Conservation (phyloP, 2,113 vertebrate genomes). For the Alligator sinensis region DNA sequence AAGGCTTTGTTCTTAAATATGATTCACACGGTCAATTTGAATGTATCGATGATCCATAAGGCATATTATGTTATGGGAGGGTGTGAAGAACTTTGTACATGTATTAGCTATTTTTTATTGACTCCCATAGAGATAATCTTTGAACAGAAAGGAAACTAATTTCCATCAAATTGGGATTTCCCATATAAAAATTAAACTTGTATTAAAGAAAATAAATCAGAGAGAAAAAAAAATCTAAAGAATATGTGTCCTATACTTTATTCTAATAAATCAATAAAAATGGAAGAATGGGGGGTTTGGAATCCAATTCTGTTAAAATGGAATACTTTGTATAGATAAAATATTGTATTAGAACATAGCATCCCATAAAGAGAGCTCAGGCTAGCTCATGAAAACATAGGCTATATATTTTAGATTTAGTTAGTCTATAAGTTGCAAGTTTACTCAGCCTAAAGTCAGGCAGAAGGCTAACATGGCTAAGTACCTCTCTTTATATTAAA, state of each 20-base stretch:
- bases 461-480: too few species aligned
- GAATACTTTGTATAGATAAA: neutral
- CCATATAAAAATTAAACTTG: neutral
- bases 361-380: too few species aligned
- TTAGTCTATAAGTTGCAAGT: too few species aligned
- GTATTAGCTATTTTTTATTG: fast-evolving
- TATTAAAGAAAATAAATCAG: neutral
- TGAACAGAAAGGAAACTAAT: neutral
- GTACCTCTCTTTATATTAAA: too few species aligned
- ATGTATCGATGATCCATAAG: neutral
- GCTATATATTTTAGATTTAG: too few species aligned
- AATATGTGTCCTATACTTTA: neutral
- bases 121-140: neutral
- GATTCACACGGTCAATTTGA: neutral
- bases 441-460: too few species aligned
- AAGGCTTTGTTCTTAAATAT: neutral
- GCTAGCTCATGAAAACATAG: too few species aligned
- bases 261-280: neutral
- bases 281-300: neutral
- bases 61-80: neutral
- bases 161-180: neutral
- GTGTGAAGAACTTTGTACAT: neutral
- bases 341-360: neutral
- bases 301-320: neutral
- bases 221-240: neutral